Evolutionary conservation across 2,797 vertebrate genomes (phyloP), one percentile per base, ranked within the genome.

Genomic region (Coluber constrictor): DNA sequence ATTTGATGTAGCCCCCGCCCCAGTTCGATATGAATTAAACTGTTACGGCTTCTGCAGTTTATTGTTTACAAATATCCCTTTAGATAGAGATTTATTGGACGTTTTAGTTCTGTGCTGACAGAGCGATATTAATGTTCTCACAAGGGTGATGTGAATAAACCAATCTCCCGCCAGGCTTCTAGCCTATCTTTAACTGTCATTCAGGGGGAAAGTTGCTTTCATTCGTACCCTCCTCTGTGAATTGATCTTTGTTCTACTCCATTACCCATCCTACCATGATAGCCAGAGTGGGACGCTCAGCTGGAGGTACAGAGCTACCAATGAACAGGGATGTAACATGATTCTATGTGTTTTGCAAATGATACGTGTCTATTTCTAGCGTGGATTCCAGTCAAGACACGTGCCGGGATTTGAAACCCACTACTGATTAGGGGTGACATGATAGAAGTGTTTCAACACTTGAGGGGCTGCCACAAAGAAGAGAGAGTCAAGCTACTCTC

Each of bases 1-100:
- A 37, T 29, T 57, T 29, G 51, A 74, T 16, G 79, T 61, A 90
- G 63, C 1, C 7, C 2, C 23, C 47, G 0, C 47, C 6, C 47
- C 20, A 4, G 5, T 91, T 95, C 43, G 0, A 15, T 92, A 94
- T 86, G 94, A 96, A 96, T 95, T 47, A 93, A 94, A 95, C 87
- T 60, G 47, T 90, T 96, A 93, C 20, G 93, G 89, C 92, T 95
- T 93, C 93, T 96, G 15, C 79, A 93, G 94, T 96, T 94, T 96
- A 79, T 88, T 95, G 32, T 94, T 97, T 87, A 94, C 61, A 96
- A 96, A 95, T 94, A 95, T 96, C 94, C 91, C 83, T 96, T 96
- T 95, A 96, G 94, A 95, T 91, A 59, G 60, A 95, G 90, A 95
- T 97, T 96, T 95, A 95, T 83, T 63, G 55, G 59, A 59, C 43